These are phyloP conservation scores for Lophius americanus DNA, from an alignment of 2,797 vertebrate species.

Conservation along the genomic window DNA sequence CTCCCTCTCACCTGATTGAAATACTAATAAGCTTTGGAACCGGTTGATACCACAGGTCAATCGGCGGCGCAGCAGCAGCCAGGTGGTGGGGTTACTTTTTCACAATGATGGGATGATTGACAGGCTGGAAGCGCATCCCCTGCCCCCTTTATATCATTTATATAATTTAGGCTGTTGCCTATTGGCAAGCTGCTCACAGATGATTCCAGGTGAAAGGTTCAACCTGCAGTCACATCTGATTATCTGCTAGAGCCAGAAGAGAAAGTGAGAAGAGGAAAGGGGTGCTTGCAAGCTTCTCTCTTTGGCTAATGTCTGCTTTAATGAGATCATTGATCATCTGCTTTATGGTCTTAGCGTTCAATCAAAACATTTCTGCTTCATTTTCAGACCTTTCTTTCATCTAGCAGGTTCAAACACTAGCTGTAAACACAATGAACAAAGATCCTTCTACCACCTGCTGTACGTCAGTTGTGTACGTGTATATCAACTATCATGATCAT, in stretches of 20 bases:
- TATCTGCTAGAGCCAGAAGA: neutral
- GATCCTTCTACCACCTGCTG: neutral
- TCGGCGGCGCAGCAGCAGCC: conserved; percentile 20
- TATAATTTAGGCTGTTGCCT: neutral
- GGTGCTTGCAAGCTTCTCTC: neutral
- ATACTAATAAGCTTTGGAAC: conserved; percentile 14
- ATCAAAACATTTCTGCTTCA: neutral
- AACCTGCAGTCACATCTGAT: conserved; percentile 6
- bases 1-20: neutral
- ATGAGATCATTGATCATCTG: conserved; percentile 8
- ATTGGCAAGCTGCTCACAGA: neutral
- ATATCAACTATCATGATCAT: conserved; percentile 61
- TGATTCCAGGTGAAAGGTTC: conserved; percentile 14
- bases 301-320: neutral
- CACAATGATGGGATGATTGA: conserved; percentile 9
- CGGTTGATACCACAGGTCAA: conserved; percentile 3
- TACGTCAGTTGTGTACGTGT: conserved; percentile 23
- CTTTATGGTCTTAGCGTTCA: neutral
- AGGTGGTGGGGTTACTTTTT: conserved; percentile 44
- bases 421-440: conserved; percentile 5
- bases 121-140: conserved; percentile 12
- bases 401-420: conserved; percentile 1
- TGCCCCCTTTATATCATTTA: conserved; percentile 2
- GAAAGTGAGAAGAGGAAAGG: neutral
- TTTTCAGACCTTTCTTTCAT: neutral